A percentile compares a stretch with the other conserved stretches of the same genome.
Conservation (phyloP, 2,888 invertebrate genomes). For the Cryptocheilus praepositus region DNA sequence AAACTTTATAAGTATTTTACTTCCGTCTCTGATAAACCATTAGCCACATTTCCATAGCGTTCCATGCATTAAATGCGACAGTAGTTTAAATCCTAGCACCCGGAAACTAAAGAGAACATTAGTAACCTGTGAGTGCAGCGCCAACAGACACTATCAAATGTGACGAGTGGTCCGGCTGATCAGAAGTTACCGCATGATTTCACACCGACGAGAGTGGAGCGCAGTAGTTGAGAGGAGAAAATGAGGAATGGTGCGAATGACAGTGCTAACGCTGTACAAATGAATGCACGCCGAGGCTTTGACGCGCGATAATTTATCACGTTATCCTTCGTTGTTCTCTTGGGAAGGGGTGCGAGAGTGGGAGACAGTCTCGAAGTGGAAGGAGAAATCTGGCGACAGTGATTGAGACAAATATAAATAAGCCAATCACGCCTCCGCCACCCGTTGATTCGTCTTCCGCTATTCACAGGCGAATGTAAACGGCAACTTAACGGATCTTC, state of each 20-base stretch:
- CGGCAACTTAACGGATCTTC: constrained; percentile 67
- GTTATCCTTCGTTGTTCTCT: constrained; percentile 50
- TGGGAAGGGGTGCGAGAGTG: constrained; percentile 27
- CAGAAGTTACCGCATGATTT: constrained; percentile 14
- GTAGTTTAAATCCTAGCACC: too few species aligned
- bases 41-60: too few species aligned
- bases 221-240: constrained; percentile 42
- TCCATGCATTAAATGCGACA: too few species aligned
- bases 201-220: constrained; percentile 19
- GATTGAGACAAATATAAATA: constrained; percentile 72
- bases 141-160: too few species aligned
- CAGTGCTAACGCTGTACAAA: constrained; percentile 72
- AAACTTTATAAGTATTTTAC: too few species aligned
- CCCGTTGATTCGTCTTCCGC: constrained; percentile 28
- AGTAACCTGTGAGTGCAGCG: too few species aligned
- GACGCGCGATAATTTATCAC: constrained; percentile 73
- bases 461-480: constrained; percentile 39
- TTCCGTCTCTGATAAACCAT: too few species aligned
- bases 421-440: constrained; percentile 60
- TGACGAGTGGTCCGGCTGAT: neutral
- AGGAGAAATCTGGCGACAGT: constrained; percentile 50
- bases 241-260: constrained; percentile 73
- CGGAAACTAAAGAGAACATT: too few species aligned
- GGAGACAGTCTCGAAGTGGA: constrained; percentile 8
- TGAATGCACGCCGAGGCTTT: constrained; percentile 72